Conservation (phyloP, 2,113 vertebrate genomes). For the Cardinalis cardinalis region DNA sequence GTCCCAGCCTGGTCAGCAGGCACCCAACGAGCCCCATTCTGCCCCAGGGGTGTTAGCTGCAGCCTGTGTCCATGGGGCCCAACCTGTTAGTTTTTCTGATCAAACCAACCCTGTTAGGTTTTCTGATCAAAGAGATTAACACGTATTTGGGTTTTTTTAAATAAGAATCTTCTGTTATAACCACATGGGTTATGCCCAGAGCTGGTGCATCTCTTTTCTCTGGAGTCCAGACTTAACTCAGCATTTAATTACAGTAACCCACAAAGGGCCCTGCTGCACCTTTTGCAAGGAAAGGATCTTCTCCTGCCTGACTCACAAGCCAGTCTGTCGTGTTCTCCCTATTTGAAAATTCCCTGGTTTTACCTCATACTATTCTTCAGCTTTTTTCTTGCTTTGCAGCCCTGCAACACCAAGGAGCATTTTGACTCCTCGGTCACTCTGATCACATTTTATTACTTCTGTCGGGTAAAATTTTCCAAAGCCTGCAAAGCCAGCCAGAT, state of each 20-base stretch:
- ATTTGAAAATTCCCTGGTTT: not conserved
- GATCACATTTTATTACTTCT: not conserved
- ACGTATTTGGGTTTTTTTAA: not conserved
- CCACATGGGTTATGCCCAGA: not conserved
- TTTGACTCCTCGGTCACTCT: not conserved
- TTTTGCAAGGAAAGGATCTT: not conserved
- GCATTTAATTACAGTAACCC: not conserved
- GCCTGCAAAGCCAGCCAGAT: not conserved
- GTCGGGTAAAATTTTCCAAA: not conserved
- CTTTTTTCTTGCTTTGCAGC: not conserved
- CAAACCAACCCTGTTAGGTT: not conserved
- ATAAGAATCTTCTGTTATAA: not conserved
- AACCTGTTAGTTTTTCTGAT: too few relatives aligned
- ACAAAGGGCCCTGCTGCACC: not conserved
- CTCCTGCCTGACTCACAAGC: not conserved
- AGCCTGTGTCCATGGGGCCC: not conserved
- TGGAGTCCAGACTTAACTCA: not conserved
- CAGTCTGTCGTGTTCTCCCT: not conserved
- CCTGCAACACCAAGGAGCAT: not conserved
- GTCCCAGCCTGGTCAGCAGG: not conserved
- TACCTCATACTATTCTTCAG: not conserved
- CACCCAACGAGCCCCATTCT: fast-evolving
- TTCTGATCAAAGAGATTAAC: not conserved
- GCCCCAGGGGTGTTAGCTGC: fast-evolving
- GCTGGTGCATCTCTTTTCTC: not conserved